phyloP scores from a whole-genome alignment of 2,113 vertebrate species.

The Ophiodon elongatus region DNA sequence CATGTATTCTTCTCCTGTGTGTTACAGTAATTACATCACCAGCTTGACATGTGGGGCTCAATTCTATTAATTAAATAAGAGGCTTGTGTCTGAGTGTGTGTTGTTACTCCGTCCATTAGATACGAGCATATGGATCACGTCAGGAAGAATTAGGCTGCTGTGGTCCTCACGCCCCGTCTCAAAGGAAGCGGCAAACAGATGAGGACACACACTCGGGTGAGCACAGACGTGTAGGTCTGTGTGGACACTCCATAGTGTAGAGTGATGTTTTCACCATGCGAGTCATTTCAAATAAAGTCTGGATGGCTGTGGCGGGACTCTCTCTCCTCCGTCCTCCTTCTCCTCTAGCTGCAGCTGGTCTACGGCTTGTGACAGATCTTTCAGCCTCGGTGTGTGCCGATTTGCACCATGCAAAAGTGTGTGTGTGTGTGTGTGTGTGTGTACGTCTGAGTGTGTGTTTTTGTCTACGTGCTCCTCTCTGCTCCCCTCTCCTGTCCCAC shows the following conservation, averaged over 20 bases:
- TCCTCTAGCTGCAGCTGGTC: conserved; percentile 69
- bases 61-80: conserved; percentile 74
- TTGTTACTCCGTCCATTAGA: conserved; percentile 64
- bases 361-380: conserved; percentile 72
- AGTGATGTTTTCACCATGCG: conserved; percentile 13
- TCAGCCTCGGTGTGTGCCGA: conserved; percentile 45
- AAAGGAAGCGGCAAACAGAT: conserved; percentile 26
- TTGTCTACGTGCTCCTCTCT: conserved; percentile 46
- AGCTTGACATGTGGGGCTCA: conserved; percentile 48
- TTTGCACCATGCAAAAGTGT: conserved; percentile 40
- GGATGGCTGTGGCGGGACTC: conserved; percentile 32
- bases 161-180: conserved; percentile 41
- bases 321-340: conserved; percentile 25
- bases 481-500: conserved; percentile 71
- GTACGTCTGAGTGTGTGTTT: conserved; percentile 17
- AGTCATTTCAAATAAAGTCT: conserved; percentile 49
- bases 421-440: conserved; percentile 28
- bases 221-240: not conserved
- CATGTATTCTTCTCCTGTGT: conserved; percentile 37
- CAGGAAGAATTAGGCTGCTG: conserved; percentile 64
- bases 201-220: conserved; percentile 6
- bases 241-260: not conserved
- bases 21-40: conserved; percentile 60
- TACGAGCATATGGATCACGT: conserved; percentile 74
- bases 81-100: conserved; percentile 49